Evolutionary conservation across 1,140 invertebrate species (phyloP).

Genomic region (Drosophila asahinai): DNA sequence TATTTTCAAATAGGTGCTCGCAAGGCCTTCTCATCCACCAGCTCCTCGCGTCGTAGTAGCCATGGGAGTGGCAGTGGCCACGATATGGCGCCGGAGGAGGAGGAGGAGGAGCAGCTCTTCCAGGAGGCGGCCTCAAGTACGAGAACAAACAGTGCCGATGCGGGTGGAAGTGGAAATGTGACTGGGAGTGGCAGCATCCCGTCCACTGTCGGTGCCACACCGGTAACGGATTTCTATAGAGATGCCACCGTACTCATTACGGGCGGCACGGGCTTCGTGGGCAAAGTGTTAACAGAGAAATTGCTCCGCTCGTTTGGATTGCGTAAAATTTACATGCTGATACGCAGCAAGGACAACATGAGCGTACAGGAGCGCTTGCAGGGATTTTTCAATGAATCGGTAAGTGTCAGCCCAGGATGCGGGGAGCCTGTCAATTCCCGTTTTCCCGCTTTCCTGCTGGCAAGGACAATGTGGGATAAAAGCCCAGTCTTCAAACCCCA

Average conservation of each 20-base stretch:
- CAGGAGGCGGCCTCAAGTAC: conserved; percentile 39
- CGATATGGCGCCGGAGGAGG: conserved; percentile 15
- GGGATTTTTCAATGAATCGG: conserved; percentile 88
- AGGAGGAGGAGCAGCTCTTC: conserved; percentile 42
- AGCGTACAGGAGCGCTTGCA: conserved; percentile 88
- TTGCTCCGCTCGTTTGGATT: conserved; percentile 91
- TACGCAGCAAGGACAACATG: conserved; percentile 92
- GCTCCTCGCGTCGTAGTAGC: conserved; percentile 70
- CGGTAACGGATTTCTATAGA: conserved; percentile 85
- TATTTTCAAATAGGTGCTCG: conserved; percentile 17
- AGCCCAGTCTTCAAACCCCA: background rate
- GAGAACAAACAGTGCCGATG: conserved; percentile 32
- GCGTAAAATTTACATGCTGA: conserved; percentile 91
- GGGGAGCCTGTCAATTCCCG: conserved; percentile 35
- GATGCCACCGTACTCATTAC: conserved; percentile 87
- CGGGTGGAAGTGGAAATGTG: conserved; percentile 10
- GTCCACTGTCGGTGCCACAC: conserved; percentile 40
- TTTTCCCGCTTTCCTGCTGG: background rate
- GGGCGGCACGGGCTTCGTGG: conserved; percentile 94
- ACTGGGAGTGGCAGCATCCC: conserved; percentile 14
- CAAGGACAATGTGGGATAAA: conserved; percentile 51
- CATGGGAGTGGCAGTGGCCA: conserved; percentile 30
- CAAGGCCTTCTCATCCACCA: conserved; percentile 74
- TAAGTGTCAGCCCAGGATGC: conserved; percentile 82
- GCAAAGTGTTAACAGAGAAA: conserved; percentile 95